A percentile compares a stretch with the other conserved stretches of the same genome.
phyloP scores from a whole-genome alignment of 2,797 vertebrate genomes.

The Epinephelus awoara region DNA sequence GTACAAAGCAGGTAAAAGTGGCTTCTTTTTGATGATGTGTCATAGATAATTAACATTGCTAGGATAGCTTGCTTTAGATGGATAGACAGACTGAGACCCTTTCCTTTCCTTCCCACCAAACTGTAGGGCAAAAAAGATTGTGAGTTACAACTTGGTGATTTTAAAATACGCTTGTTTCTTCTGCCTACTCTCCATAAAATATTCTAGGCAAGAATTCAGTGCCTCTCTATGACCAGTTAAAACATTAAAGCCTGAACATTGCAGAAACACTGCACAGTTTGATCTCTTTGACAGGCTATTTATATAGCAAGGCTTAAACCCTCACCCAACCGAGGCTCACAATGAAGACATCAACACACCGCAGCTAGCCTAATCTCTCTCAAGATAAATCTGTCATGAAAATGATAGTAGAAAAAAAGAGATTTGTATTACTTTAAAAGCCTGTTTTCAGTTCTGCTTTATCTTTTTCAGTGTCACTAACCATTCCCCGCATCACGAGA shows the following conservation, averaged over 20 bases:
- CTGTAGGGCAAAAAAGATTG: not conserved
- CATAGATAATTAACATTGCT: not conserved
- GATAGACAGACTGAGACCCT: not conserved
- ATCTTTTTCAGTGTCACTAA: conserved; percentile 39
- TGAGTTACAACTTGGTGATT: not conserved
- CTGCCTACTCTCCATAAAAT: conserved; percentile 25
- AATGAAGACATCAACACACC: conserved; percentile 67
- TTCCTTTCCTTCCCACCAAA: not conserved
- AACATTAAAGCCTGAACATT: conserved; percentile 56
- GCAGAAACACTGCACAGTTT: conserved; percentile 56
- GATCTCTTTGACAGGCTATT: conserved; percentile 64
- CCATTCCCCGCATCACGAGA: conserved; percentile 42
- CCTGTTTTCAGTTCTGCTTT: conserved; percentile 37
- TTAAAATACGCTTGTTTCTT: conserved; percentile 16
- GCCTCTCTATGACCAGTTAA: conserved; percentile 43
- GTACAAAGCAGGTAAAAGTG: not conserved
- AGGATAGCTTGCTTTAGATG: not conserved
- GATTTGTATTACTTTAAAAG: conserved; percentile 48
- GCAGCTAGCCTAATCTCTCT: conserved; percentile 55
- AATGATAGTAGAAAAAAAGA: conserved; percentile 41
- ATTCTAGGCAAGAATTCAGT: conserved; percentile 14
- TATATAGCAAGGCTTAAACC: conserved; percentile 58
- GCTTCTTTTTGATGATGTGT: not conserved
- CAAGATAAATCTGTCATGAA: conserved; percentile 68
- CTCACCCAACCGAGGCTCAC: conserved; percentile 49